Percentiles rank a stretch among this genome's conserved stretches.
Evolutionary conservation across 35 echinoderm and acorn worm genomes (phyloP).

Genomic region (Chiridota heheva): DNA sequence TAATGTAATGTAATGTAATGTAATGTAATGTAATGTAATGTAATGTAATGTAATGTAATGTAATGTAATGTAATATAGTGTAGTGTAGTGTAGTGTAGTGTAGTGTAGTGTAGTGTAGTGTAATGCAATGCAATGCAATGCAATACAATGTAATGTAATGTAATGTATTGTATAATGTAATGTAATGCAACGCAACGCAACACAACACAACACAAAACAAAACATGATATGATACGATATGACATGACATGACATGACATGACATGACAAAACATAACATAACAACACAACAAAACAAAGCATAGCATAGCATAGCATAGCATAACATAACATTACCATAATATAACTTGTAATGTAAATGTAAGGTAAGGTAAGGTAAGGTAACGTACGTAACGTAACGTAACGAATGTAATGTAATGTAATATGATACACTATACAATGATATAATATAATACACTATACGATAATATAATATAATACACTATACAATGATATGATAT

Average conservation of each 20-base stretch:
- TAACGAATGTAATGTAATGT: conserved; percentile 2
- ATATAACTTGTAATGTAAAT: no score
- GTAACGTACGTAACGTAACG: neutral
- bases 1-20: conserved; percentile 22
- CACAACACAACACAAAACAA: no score
- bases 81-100: neutral
- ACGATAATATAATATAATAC: no score
- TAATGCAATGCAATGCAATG: neutral
- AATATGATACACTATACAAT: neutral
- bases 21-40: conserved; percentile 20
- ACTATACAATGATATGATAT: no score
- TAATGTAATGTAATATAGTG: conserved; percentile 8
- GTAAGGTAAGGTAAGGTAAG: neutral
- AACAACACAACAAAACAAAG: no score
- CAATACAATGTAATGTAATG: conserved; percentile 3
- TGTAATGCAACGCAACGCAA: conserved; percentile 7
- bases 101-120: neutral
- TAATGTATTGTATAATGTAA: conserved; percentile 18
- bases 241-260: no score
- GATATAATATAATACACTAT: neutral
- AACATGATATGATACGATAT: no score
- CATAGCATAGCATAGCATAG: no score
- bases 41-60: neutral
- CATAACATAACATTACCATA: no score
- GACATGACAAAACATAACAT: no score